phyloP scores from a whole-genome alignment of 2,113 vertebrate species.

The Grantiella picta region DNA sequence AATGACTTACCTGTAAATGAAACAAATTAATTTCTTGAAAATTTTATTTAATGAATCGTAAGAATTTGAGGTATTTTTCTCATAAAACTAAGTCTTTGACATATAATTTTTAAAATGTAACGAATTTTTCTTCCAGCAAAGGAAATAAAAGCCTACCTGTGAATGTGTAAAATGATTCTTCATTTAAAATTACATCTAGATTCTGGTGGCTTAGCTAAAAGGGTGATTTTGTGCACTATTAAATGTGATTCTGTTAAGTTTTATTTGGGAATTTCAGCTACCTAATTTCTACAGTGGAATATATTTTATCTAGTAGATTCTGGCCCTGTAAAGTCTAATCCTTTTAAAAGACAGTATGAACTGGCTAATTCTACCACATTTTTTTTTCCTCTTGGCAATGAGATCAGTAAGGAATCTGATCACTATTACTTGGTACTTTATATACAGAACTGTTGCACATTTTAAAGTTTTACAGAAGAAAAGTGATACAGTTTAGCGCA shows the following conservation, averaged over 20 bases:
- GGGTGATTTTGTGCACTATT: not conserved
- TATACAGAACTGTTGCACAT: not conserved
- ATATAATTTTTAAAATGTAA: not conserved
- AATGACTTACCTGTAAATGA: not conserved
- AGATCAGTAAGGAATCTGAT: not conserved
- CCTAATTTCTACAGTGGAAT: not conserved
- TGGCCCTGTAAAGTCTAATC: not conserved
- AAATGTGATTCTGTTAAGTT: not conserved
- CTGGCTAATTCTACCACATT: not conserved
- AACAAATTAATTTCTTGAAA: not conserved
- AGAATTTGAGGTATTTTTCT: not conserved
- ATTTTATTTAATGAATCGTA: not conserved
- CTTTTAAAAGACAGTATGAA: not conserved
- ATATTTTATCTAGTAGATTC: not conserved
- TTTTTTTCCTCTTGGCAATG: not conserved
- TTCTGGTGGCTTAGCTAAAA: not conserved
- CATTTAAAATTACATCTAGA: not conserved
- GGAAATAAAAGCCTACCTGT: not conserved
- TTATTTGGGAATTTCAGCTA: not conserved
- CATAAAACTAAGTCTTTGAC: not conserved
- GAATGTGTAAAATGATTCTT: not conserved
- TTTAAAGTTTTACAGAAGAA: not conserved
- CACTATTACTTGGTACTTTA: not conserved
- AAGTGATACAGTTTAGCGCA: not conserved
- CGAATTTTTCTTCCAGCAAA: not conserved